Evolutionary conservation across 2,113 vertebrate genomes (phyloP).

Genomic region (Gobio gobio): DNA sequence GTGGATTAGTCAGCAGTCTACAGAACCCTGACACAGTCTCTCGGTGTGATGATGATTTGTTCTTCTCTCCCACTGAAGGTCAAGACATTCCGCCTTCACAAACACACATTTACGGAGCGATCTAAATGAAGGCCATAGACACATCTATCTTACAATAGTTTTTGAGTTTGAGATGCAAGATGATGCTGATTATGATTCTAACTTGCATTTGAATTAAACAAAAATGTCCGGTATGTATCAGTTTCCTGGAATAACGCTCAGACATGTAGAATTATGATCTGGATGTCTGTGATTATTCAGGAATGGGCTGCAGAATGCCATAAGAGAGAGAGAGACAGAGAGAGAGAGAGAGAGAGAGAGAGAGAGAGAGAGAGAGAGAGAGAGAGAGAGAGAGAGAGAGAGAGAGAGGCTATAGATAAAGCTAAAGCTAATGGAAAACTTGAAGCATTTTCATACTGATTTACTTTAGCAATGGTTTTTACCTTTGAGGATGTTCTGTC

Average conservation of each 20-base stretch:
- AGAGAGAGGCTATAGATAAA: neutral
- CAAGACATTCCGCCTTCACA: constrained; percentile 14
- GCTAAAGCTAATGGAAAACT: neutral
- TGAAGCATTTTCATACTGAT: neutral
- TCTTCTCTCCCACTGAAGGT: constrained; percentile 20
- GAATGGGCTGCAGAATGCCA: neutral
- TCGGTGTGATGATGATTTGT: constrained; percentile 2
- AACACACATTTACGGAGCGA: neutral
- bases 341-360: neutral
- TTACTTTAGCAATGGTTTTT: neutral
- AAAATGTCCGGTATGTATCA: neutral
- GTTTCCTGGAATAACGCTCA: neutral
- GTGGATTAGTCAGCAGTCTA: neutral
- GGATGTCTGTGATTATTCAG: neutral
- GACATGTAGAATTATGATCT: neutral
- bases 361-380: neutral
- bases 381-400: no score
- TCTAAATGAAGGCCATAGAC: neutral
- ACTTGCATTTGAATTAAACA: neutral
- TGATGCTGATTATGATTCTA: no score
- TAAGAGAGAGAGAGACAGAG: neutral
- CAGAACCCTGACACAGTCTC: neutral
- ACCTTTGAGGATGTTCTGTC: neutral
- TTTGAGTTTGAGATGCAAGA: no score
- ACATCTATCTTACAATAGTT: no score